Base-by-base conservation (phyloP, 37 sponge, comb jelly and placozoan genomes). In the Hexactinellida sp. region DNA sequence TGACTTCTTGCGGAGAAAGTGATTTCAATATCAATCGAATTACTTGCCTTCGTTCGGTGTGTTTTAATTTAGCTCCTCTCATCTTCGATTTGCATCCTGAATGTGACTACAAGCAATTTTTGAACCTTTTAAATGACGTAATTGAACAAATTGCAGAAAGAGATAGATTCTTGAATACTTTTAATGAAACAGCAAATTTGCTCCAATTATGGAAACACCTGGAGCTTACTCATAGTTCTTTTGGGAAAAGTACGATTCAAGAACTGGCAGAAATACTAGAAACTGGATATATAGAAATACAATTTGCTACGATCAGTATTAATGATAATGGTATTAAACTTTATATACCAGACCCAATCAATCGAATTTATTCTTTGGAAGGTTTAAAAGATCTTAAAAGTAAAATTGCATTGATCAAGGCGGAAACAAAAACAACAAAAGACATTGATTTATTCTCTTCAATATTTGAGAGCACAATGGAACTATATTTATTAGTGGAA, bases 401-500 rank as follows among this genome's bases (percentile, higher is more conserved):
- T n/a, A 63, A 63, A 63, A 63, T 63, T 25, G 76, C 76, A 25
- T 63, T 63, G 76, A 63, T 63, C 5, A 63, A n/a, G 13, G 76
- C 76, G 5, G 76, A 63, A 63, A 21, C 76, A 25, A 10, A 63
- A 32, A 28, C 21, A 32, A 63, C 30, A 7, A 3, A 63, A 25
- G 32, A 10, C 34, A 63, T 63, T 32, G 34, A 63, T 21, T n/a
- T 63, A n/a, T 63, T 63, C 30, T 21, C 76, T 32, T 63, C 76
- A 63, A 10, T 63, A 32, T 63, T 63, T 7, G 76, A 28, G 13
- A 32, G 34, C 13, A 63, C 13, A 5, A 63, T 28, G 3, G 76
- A 63, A n/a, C 25, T 63, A 10, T 21, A 23, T 28, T 28, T 63
- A 7, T 7, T 63, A 28, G 30, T 63, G 3, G 30, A 10, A 25